These are phyloP conservation scores for Apamea epomidion DNA, from an alignment of 2,888 invertebrate species.

Conservation along the genomic window DNA sequence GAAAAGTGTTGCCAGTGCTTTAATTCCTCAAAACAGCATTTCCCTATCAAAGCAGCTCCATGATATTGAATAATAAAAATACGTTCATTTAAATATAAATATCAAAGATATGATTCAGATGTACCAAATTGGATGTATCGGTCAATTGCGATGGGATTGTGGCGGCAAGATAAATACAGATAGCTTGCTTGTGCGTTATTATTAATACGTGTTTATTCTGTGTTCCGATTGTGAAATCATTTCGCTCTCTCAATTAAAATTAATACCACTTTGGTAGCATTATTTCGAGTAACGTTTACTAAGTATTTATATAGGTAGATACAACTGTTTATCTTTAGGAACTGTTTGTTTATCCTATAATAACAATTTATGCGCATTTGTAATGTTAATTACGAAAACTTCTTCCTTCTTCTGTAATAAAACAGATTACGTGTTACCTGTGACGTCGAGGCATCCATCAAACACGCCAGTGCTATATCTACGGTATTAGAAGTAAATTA, in stretches of 20 bases:
- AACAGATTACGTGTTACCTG: constrained; percentile 44
- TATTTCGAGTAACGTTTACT: constrained; percentile 14
- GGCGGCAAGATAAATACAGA: constrained; percentile 43
- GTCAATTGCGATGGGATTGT: constrained; percentile 45
- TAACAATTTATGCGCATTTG: constrained; percentile 25
- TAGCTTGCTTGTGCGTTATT: constrained; percentile 34
- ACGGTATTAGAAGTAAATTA: constrained; percentile 71
- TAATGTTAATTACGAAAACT: constrained; percentile 24
- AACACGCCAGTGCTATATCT: constrained; percentile 40
- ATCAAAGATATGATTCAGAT: constrained; percentile 42
- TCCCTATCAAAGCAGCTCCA: constrained; percentile 19
- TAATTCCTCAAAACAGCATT: constrained; percentile 30
- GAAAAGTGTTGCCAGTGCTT: constrained; percentile 14
- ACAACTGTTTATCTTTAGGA: constrained; percentile 20
- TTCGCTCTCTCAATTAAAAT: constrained; percentile 40
- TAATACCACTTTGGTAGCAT: no score
- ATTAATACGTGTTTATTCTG: constrained; percentile 44
- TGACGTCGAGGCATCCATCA: constrained; percentile 53
- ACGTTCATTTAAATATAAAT: constrained; percentile 42
- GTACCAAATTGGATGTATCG: constrained; percentile 34
- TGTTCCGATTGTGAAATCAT: constrained; percentile 41
- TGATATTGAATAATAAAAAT: constrained; percentile 37
- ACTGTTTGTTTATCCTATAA: constrained; percentile 27
- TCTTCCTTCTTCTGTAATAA: constrained; percentile 20
- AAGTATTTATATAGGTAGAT: constrained; percentile 9